Percentiles rank a stretch among this genome's conserved stretches.
phyloP scores from a whole-genome alignment of 1,140 invertebrate genomes.

The Scaptomyza montana region DNA sequence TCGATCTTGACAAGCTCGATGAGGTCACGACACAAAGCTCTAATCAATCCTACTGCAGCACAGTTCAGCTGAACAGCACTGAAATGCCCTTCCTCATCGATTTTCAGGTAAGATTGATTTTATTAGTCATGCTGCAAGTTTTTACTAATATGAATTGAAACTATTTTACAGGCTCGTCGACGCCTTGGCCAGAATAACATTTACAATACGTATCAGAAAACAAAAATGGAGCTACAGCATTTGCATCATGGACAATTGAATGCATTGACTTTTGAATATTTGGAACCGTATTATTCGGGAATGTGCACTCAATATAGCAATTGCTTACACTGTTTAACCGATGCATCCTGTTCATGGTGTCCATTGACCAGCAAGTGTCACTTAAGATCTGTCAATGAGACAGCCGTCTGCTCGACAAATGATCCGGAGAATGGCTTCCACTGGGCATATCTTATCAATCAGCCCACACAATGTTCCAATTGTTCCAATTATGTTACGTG shows the following conservation, averaged over 20 bases:
- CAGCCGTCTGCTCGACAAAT: slow-evolving; percentile 84
- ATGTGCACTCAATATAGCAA: slow-evolving; percentile 91
- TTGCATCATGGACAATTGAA: slow-evolving; percentile 89
- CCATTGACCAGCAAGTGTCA: slow-evolving; percentile 88
- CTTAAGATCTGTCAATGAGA: slow-evolving; percentile 87
- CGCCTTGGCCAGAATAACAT: slow-evolving; percentile 70
- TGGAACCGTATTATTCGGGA: slow-evolving; percentile 93
- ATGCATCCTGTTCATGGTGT: slow-evolving; percentile 96
- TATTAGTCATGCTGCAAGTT: not conserved
- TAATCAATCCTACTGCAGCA: slow-evolving; percentile 87
- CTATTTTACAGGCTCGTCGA: slow-evolving; percentile 85
- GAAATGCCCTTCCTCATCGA: slow-evolving; percentile 87
- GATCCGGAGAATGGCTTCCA: slow-evolving; percentile 64
- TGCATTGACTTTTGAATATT: slow-evolving; percentile 93
- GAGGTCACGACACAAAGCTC: slow-evolving; percentile 88
- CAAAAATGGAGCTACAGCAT: slow-evolving; percentile 92
- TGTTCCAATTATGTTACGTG: slow-evolving; percentile 96
- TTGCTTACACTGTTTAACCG: slow-evolving; percentile 94
- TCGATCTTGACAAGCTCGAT: slow-evolving; percentile 75
- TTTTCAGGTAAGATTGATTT: slow-evolving; percentile 84
- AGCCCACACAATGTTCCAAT: slow-evolving; percentile 91
- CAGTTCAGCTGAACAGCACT: slow-evolving; percentile 86
- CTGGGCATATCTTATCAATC: slow-evolving; percentile 92
- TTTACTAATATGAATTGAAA: too few species aligned
- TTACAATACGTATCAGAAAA: slow-evolving; percentile 86